Conservation (phyloP, 2,113 vertebrate species). For the Phrynosoma blainvillii region DNA sequence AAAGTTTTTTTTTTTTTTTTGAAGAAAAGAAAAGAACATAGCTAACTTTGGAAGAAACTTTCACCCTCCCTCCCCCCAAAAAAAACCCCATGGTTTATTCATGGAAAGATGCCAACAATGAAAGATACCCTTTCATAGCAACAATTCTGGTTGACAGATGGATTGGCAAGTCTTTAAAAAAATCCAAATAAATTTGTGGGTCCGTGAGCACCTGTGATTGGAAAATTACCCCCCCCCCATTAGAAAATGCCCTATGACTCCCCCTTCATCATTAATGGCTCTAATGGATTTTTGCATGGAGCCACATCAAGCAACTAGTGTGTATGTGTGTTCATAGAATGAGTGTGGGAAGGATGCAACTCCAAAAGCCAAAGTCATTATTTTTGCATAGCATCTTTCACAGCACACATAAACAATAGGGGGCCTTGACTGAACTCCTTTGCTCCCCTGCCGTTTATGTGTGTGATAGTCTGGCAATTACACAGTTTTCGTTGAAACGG, state of each 20-base stretch:
- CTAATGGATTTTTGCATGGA: slow-evolving; percentile 57
- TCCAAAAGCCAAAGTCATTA: slow-evolving; percentile 73
- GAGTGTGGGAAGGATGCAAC: slow-evolving; percentile 24
- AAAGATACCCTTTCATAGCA: slow-evolving; percentile 33
- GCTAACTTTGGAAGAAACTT: slow-evolving; percentile 54
- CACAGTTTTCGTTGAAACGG: slow-evolving; percentile 59
- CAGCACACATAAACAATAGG: slow-evolving; percentile 70
- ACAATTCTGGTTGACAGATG: slow-evolving; percentile 3
- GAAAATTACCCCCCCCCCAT: slow-evolving; percentile 5
- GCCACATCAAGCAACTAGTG: slow-evolving; percentile 58
- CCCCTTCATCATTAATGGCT: slow-evolving; percentile 37
- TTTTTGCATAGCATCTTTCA: slow-evolving; percentile 71
- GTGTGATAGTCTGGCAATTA: slow-evolving; percentile 68
- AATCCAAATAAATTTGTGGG: slow-evolving; percentile 22
- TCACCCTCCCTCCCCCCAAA: neutral
- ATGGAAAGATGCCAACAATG: slow-evolving; percentile 45
- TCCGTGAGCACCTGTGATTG: slow-evolving; percentile 28
- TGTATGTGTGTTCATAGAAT: slow-evolving; percentile 47
- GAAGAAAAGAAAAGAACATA: slow-evolving; percentile 54
- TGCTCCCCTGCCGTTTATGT: slow-evolving; percentile 62
- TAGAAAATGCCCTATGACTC: slow-evolving; percentile 39
- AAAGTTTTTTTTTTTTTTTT: neutral
- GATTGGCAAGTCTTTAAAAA: slow-evolving; percentile 17
- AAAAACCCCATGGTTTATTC: slow-evolving; percentile 25
- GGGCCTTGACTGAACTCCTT: slow-evolving; percentile 66